A percentile compares a stretch with the other conserved stretches of the same genome.
Evolutionary conservation across 2,113 vertebrate genomes (phyloP).

Genomic region (Cottus gobio): DNA sequence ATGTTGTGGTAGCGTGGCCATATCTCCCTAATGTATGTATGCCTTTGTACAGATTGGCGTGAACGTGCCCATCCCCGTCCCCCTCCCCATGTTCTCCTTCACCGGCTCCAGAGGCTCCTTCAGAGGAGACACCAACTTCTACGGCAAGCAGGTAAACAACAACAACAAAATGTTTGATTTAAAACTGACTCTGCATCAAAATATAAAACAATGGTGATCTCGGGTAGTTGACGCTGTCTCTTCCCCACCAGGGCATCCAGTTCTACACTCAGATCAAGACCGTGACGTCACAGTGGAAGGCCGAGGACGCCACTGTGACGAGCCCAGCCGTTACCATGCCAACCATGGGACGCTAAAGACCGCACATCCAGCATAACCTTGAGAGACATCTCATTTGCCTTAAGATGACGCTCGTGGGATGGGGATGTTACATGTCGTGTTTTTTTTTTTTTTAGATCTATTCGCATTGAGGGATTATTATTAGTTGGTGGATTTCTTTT

Average conservation of each 20-base stretch:
- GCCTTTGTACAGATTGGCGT: constrained; percentile 88
- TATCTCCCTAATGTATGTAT: background rate
- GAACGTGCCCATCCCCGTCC: constrained; percentile 97
- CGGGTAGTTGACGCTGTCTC: background rate
- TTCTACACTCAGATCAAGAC: constrained; percentile 99
- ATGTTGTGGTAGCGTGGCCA: background rate
- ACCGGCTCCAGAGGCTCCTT: constrained; percentile 96
- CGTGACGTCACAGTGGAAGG: constrained; percentile 97
- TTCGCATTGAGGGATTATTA: background rate
- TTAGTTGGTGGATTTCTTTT: constrained; percentile 1
- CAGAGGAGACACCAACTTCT: constrained; percentile 98
- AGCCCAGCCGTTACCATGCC: constrained; percentile 97
- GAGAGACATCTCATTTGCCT: constrained; percentile 55
- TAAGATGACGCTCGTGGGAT: constrained; percentile 19
- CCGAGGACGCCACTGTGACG: constrained; percentile 92
- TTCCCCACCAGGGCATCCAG: constrained; percentile 88
- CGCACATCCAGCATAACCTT: constrained; percentile 5
- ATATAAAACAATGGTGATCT: background rate
- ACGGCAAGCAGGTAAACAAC: constrained; percentile 90
- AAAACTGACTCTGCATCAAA: background rate
- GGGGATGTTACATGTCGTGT: background rate
- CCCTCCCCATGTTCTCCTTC: constrained; percentile 99
- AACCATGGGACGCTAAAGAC: constrained; percentile 93
- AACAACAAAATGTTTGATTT: too few relatives aligned
- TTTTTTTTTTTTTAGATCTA: constrained; percentile 8